Conservation (phyloP, 2,888 invertebrate species). For the Drosophila austrosaltans region DNA sequence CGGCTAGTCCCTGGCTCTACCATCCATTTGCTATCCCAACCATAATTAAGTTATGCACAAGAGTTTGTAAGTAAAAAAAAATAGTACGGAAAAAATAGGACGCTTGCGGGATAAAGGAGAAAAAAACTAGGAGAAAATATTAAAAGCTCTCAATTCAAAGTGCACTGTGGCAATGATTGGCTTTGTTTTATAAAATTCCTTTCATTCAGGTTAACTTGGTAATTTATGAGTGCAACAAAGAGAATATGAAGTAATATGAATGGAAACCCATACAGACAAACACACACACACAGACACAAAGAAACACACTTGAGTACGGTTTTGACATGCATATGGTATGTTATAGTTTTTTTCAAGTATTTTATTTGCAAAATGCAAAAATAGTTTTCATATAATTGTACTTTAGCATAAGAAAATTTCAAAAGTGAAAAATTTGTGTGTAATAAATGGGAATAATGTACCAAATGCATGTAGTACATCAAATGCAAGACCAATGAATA, state of each 20-base stretch:
- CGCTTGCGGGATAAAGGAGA: neutral
- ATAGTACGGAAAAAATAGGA: neutral
- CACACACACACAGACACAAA: neutral
- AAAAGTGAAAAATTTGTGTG: too few species aligned
- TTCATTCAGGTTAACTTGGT: conserved; percentile 13
- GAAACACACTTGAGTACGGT: neutral
- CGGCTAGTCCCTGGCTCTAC: neutral
- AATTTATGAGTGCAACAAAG: conserved; percentile 5
- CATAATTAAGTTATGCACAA: conserved; percentile 65
- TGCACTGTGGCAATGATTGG: conserved; percentile 59
- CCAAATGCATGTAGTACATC: too few species aligned
- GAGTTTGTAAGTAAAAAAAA: conserved; percentile 37
- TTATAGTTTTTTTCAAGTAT: neutral
- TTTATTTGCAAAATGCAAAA: neutral
- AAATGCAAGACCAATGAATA: too few species aligned
- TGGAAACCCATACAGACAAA: neutral
- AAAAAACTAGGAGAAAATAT: conserved; percentile 4
- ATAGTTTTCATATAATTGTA: too few species aligned
- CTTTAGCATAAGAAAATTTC: too few species aligned
- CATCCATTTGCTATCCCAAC: conserved; percentile 51
- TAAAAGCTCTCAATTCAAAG: conserved; percentile 4
- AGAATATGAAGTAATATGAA: conserved; percentile 1
- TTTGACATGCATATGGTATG: too few species aligned
- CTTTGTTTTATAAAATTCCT: conserved; percentile 44
- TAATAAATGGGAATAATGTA: too few species aligned